phyloP scores from a whole-genome alignment of 2,113 vertebrate species.

The Turnix velox region DNA sequence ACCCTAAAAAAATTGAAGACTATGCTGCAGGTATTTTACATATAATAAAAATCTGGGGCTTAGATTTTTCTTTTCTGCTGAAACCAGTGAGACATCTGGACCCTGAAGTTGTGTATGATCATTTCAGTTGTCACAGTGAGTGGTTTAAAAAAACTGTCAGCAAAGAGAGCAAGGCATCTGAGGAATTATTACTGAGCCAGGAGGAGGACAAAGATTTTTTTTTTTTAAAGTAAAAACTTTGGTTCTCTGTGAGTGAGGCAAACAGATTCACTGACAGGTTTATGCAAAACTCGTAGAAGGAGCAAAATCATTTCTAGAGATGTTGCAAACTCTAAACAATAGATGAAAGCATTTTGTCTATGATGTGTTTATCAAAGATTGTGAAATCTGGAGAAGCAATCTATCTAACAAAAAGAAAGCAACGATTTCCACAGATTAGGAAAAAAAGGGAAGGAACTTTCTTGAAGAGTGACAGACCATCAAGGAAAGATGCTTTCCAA shows the following conservation, averaged over 20 bases:
- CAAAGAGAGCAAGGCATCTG: neutral
- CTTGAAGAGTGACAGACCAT: conserved; percentile 61
- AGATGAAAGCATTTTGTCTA: conserved; percentile 68
- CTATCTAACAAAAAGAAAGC: conserved; percentile 39
- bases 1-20: neutral
- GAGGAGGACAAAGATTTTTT: conserved; percentile 4
- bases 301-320: conserved; percentile 55
- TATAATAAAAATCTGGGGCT: neutral
- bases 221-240: neutral
- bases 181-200: conserved; percentile 5
- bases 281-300: conserved; percentile 54
- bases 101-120: neutral
- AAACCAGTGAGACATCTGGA: neutral
- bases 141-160: neutral
- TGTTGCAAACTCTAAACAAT: conserved; percentile 56
- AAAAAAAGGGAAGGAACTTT: conserved; percentile 55
- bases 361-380: conserved; percentile 64
- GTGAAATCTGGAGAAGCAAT: conserved; percentile 58
- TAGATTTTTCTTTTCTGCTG: neutral
- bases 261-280: conserved; percentile 60
- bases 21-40: neutral
- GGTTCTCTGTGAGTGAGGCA: conserved; percentile 12
- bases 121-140: neutral
- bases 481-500: conserved; percentile 51
- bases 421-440: conserved; percentile 43